These are phyloP conservation scores for Lasioglossum baleicum DNA, from an alignment of 1,140 invertebrate species.

Conservation along the genomic window DNA sequence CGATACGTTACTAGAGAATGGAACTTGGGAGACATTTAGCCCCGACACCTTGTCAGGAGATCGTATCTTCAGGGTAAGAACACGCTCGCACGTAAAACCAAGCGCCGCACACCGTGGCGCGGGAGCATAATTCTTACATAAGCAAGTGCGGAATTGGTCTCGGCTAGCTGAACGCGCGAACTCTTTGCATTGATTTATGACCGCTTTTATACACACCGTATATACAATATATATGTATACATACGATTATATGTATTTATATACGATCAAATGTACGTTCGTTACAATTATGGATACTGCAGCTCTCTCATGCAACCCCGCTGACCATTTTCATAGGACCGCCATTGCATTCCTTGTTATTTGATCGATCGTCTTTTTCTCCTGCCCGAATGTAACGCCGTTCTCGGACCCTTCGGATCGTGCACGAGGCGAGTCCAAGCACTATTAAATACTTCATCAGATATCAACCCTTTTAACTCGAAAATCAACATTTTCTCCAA, in stretches of 20 bases:
- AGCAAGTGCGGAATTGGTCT: conserved; percentile 36
- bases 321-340: conserved; percentile 33
- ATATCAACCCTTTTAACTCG: too few relatives aligned
- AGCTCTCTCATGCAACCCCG: conserved; percentile 26
- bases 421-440: not conserved
- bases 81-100: conserved; percentile 56
- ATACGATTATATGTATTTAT: too few relatives aligned
- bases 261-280: conserved; percentile 23
- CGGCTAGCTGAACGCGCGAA: conserved; percentile 45
- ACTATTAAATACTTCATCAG: too few relatives aligned
- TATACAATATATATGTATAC: not conserved
- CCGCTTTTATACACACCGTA: conserved; percentile 48
- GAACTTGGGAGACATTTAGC: conserved; percentile 83
- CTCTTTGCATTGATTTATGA: conserved; percentile 47
- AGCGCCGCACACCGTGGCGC: conserved; percentile 16
- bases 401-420: not conserved
- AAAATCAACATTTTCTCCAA: too few relatives aligned
- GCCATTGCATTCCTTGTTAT: conserved; percentile 30
- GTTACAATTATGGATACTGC: conserved; percentile 38
- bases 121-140: conserved; percentile 39
- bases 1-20: conserved; percentile 83
- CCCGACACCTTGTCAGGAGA: conserved; percentile 80
- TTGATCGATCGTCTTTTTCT: conserved; percentile 41
- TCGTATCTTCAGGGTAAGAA: conserved; percentile 81
- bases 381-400: conserved; percentile 27